These are phyloP conservation scores for Drosophila rufa DNA, from an alignment of 1,140 invertebrate genomes.

Conservation along the genomic window DNA sequence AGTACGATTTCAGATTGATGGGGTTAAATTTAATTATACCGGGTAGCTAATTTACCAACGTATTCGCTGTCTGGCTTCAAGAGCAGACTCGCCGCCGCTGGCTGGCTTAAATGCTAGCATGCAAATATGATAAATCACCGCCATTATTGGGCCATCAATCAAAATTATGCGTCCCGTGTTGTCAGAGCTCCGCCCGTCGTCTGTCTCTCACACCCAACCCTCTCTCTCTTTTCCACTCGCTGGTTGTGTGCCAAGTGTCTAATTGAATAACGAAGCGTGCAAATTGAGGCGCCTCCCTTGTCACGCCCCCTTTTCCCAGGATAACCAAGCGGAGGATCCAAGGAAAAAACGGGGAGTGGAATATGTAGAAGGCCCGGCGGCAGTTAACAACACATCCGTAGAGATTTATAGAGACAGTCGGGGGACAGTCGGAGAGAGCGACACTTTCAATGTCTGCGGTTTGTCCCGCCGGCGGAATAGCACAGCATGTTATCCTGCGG, in stretches of 20 bases:
- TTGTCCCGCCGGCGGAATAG: constrained; percentile 45
- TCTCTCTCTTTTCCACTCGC: constrained; percentile 6
- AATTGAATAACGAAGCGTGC: constrained; percentile 84
- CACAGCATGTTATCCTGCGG: constrained; percentile 41
- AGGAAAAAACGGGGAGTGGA: constrained; percentile 21
- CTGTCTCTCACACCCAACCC: constrained; percentile 10
- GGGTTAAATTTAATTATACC: constrained; percentile 39
- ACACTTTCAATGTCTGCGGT: constrained; percentile 76
- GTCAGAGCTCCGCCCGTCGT: constrained; percentile 22
- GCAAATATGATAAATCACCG: constrained; percentile 84
- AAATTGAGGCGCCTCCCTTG: constrained; percentile 67
- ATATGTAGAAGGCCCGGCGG: constrained; percentile 33
- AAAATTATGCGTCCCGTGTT: constrained; percentile 74
- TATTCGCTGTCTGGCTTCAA: constrained; percentile 17
- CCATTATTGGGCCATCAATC: constrained; percentile 83
- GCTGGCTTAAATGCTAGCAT: constrained; percentile 64
- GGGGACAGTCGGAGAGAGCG: constrained; percentile 17
- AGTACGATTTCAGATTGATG: not conserved
- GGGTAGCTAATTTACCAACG: constrained; percentile 25
- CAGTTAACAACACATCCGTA: constrained; percentile 77
- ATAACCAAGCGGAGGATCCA: constrained; percentile 2
- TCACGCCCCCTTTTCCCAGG: constrained; percentile 7
- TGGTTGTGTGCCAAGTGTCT: constrained; percentile 71
- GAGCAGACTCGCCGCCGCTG: constrained; percentile 29
- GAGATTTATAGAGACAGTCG: constrained; percentile 71